Evolutionary conservation across 2,113 vertebrate genomes (phyloP).

Genomic region (Callospermophilus lateralis): DNA sequence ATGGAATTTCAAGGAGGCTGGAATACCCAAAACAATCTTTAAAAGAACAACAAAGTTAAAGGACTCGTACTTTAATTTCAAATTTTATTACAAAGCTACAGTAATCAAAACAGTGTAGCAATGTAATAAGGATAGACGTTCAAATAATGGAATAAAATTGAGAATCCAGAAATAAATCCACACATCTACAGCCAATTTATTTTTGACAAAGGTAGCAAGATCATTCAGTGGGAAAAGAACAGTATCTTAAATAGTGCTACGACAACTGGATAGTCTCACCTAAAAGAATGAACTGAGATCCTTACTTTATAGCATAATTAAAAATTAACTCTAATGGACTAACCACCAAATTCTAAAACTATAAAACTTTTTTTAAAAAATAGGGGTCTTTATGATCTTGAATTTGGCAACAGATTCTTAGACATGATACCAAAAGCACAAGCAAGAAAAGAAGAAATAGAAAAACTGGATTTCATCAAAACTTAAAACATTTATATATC

Average conservation of each 20-base stretch:
- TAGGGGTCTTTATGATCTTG: not conserved
- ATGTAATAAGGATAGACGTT: not conserved
- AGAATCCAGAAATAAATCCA: constrained; percentile 9
- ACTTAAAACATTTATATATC: not conserved
- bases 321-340: not conserved
- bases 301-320: not conserved
- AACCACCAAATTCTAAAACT: constrained; percentile 45
- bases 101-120: constrained; percentile 15
- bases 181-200: not conserved
- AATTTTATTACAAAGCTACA: constrained; percentile 34
- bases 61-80: not conserved
- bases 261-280: not conserved
- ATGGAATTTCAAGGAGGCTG: not conserved
- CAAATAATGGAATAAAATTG: not conserved
- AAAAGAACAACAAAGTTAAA: constrained; percentile 7
- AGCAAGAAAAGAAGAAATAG: not conserved
- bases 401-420: not conserved
- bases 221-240: not conserved
- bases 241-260: not conserved
- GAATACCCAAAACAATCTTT: not conserved
- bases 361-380: not conserved
- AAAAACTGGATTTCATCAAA: not conserved
- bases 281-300: constrained; percentile 6
- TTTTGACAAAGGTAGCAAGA: constrained; percentile 31
- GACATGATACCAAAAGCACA: not conserved